phyloP scores from a whole-genome alignment of 2,888 invertebrate species.

The Xestia rhomboidea region DNA sequence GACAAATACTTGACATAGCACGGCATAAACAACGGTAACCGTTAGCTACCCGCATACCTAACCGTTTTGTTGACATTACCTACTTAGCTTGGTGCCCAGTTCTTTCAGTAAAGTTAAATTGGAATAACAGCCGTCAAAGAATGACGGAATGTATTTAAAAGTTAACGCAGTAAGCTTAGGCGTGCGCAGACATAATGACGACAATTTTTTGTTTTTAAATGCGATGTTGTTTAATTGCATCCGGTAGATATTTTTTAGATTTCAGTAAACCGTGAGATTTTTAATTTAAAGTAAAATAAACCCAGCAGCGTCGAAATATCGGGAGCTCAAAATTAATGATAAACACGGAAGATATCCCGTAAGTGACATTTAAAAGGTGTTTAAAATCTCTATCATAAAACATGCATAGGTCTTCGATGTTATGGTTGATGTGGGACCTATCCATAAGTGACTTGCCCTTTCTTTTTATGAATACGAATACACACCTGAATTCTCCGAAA shows the following conservation, averaged over 20 bases:
- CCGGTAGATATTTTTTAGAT: not conserved
- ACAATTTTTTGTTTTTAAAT: conserved; percentile 26
- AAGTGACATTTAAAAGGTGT: no score
- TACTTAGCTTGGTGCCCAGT: conserved; percentile 10
- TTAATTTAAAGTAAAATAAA: not conserved
- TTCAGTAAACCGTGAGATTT: not conserved
- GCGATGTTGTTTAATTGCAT: conserved; percentile 5
- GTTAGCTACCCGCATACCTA: not conserved
- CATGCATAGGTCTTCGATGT: not conserved
- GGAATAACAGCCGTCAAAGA: conserved; percentile 45
- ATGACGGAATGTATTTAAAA: conserved; percentile 54
- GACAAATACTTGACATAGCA: conserved; percentile 6
- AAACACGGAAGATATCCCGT: no score
- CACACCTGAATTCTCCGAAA: not conserved
- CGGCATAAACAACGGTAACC: not conserved
- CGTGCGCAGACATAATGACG: conserved; percentile 40
- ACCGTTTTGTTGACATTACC: conserved; percentile 3
- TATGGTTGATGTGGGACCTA: not conserved
- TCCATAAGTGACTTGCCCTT: not conserved
- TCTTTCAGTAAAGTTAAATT: conserved; percentile 64
- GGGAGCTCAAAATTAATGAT: no score
- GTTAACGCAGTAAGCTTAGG: conserved; percentile 23
- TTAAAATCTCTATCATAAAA: not conserved
- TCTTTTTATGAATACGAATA: not conserved
- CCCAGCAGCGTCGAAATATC: no score